These are phyloP conservation scores for Tortricodes alternella DNA, from an alignment of 2,888 invertebrate genomes.

Conservation along the genomic window DNA sequence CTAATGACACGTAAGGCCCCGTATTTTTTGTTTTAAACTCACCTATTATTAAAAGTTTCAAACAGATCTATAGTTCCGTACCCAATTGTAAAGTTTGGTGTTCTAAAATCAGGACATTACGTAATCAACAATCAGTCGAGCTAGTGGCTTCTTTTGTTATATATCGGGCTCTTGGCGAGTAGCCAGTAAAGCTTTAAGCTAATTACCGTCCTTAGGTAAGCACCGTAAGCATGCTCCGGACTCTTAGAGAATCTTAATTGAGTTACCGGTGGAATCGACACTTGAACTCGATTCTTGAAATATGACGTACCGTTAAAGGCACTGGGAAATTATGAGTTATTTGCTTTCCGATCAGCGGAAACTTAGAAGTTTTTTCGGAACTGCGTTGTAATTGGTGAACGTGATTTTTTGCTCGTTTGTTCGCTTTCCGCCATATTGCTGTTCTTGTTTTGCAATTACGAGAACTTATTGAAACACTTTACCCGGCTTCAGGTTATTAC, in stretches of 20 bases:
- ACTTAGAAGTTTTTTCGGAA: background rate
- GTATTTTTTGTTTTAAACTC: too few relatives aligned
- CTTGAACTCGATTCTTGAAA: conserved; percentile 19
- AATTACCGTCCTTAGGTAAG: conserved; percentile 45
- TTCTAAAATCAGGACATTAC: background rate
- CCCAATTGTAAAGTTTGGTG: too few relatives aligned
- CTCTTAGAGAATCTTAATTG: conserved; percentile 42
- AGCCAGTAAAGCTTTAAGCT: conserved; percentile 58
- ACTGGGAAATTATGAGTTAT: background rate
- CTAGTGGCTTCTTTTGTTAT: conserved; percentile 33
- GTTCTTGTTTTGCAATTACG: background rate
- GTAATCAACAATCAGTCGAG: conserved; percentile 6
- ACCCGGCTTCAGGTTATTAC: too few relatives aligned
- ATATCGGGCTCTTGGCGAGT: conserved; percentile 47
- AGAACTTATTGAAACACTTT: background rate
- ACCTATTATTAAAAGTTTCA: too few relatives aligned
- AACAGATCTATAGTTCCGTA: too few relatives aligned
- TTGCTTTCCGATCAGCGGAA: background rate
- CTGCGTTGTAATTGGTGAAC: too few relatives aligned
- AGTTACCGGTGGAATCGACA: conserved; percentile 31
- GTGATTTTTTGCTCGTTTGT: background rate
- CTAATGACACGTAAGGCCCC: too few relatives aligned
- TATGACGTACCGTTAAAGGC: conserved; percentile 4
- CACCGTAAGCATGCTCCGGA: conserved; percentile 26
- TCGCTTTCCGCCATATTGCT: background rate